phyloP scores from a whole-genome alignment of 2,797 vertebrate species.

The Pangasius krempfi region DNA sequence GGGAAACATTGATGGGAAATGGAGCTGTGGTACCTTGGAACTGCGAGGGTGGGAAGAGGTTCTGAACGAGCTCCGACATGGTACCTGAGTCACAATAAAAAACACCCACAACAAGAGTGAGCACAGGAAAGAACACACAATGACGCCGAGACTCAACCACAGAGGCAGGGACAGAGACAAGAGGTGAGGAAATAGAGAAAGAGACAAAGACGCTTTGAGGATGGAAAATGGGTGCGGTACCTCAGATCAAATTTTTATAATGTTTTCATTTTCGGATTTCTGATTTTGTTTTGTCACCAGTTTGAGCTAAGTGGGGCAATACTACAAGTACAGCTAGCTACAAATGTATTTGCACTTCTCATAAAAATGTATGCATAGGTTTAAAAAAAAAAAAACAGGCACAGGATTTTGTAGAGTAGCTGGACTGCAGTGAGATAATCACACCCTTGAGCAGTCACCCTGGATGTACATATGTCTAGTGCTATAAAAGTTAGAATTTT shows the following conservation, averaged over 20 bases:
- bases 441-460: background rate
- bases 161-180: background rate
- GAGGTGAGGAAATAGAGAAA: background rate
- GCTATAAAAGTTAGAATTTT: background rate
- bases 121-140: background rate
- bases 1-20: background rate
- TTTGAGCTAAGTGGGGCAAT: background rate
- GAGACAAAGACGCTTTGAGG: background rate
- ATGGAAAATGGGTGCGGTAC: background rate
- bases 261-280: background rate
- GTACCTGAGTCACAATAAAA: conserved; percentile 73
- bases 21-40: conserved; percentile 78
- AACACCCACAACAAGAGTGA: conserved; percentile 40
- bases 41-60: conserved; percentile 82
- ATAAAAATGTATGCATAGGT: background rate
- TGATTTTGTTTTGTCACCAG: background rate
- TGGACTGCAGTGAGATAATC: background rate
- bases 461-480: background rate
- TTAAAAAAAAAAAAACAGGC: background rate
- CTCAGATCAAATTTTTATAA: background rate
- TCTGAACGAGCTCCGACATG: conserved; percentile 84
- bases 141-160: background rate
- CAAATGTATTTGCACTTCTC: background rate
- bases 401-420: background rate
- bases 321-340: background rate